A percentile compares a stretch with the other conserved stretches of the same genome.
phyloP scores from a whole-genome alignment of 2,888 invertebrate species.

The Drepana falcataria region DNA sequence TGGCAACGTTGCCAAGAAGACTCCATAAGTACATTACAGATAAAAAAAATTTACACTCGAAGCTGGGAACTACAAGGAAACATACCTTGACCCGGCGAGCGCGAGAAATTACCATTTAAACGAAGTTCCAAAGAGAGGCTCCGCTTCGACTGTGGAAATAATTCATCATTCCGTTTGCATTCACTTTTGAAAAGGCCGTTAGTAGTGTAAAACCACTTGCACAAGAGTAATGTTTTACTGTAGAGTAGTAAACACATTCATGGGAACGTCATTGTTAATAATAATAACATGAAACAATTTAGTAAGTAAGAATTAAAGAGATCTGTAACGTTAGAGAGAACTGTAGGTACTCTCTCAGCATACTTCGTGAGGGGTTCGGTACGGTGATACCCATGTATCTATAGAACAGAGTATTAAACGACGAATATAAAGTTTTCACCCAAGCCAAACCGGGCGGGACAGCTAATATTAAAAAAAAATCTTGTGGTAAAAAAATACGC shows the following conservation, averaged over 20 bases:
- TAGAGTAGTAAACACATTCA: neutral
- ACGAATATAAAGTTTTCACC: too few species aligned
- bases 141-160: conserved; percentile 19
- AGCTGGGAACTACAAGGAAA: conserved; percentile 16
- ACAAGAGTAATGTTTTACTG: neutral
- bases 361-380: too few species aligned
- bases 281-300: too few species aligned
- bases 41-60: conserved; percentile 19
- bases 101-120: conserved; percentile 42
- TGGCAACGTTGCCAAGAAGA: conserved; percentile 37
- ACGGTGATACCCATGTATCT: too few species aligned
- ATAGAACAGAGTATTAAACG: too few species aligned
- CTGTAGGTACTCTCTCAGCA: too few species aligned
- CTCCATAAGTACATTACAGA: conserved; percentile 16
- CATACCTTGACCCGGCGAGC: conserved; percentile 21
- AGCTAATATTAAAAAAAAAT: too few species aligned
- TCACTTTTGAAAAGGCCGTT: conserved; percentile 3
- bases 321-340: too few species aligned
- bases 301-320: conserved; percentile 15
- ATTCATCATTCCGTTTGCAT: conserved; percentile 9
- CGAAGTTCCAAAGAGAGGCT: conserved; percentile 19
- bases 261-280: neutral
- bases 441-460: too few species aligned
- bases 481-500: too few species aligned
- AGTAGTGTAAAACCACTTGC: neutral